A percentile compares a stretch with the other conserved stretches of the same genome.
phyloP scores from a whole-genome alignment of 2,888 invertebrate species.

The Oscheius sp. region DNA sequence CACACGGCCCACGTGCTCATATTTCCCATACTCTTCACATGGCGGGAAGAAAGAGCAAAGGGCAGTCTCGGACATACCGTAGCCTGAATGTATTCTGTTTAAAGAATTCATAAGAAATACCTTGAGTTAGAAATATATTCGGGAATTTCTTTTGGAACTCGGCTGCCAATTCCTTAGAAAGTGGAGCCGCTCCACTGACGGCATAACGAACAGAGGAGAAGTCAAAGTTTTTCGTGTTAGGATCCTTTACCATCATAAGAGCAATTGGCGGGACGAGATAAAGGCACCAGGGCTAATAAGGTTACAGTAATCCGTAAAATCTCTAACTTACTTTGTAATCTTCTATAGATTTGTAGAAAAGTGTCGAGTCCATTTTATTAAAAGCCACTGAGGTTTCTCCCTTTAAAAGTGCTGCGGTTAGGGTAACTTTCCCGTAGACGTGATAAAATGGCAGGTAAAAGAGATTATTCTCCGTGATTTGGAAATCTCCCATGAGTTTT shows the following conservation, averaged over 20 bases:
- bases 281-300: constrained; percentile 78
- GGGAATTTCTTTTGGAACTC: constrained; percentile 42
- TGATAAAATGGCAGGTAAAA: constrained; percentile 33
- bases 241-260: constrained; percentile 81
- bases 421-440: constrained; percentile 29
- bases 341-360: constrained; percentile 11
- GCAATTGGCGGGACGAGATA: constrained; percentile 85
- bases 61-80: constrained; percentile 38
- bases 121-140: constrained; percentile 16
- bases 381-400: constrained; percentile 15
- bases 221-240: constrained; percentile 82
- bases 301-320: neutral
- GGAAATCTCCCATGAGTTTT: constrained; percentile 11
- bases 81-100: constrained; percentile 26
- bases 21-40: constrained; percentile 11
- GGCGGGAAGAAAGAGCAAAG: constrained; percentile 40
- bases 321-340: constrained; percentile 14
- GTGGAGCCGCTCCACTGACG: constrained; percentile 62
- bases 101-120: constrained; percentile 9
- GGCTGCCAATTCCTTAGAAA: constrained; percentile 58
- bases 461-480: neutral
- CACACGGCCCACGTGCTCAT: constrained; percentile 17
- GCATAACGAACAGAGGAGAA: constrained; percentile 79
- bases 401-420: constrained; percentile 1
- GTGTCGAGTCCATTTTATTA: constrained; percentile 7